Base-by-base conservation (phyloP, 2,888 invertebrate genomes). In the Eupithecia subfuscata region DNA sequence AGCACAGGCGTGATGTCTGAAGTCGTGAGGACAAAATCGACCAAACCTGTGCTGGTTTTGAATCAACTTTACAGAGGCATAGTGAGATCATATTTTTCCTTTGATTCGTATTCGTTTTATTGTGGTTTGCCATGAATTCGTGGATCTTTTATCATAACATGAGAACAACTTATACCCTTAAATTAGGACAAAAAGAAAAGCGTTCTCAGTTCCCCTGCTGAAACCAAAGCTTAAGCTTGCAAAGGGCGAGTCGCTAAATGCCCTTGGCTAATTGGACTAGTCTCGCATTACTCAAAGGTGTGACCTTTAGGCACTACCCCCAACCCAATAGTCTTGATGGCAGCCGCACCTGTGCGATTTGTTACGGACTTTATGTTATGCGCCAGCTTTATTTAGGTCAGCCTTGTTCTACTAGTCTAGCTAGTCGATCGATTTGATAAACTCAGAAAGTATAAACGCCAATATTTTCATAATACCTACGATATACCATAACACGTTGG, bases 211-310 rank as follows among this genome's bases (percentile, higher is more conserved):
- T 68, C 70, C 56, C 70, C 75, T 71, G 43, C 64, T 69, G 78
- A 76, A 80, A 81, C 75, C 75, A 79, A 79, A 81, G 74, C 69
- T 76, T 75, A 72, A 80, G 74, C 75, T 80, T 75, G 79, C 72
- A 78, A 79, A 75, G 76, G 79, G 78, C 76, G 78, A 86, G 85
- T 81, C 70, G 75, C 81, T 80, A 81, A 86, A 83, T 85, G 85
- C 79, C 80, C 80, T 71, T 78, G 78, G 83, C 80, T 88, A 89
- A 90, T 90, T 90, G 86, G 85, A 85, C 85, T 85, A 87, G 85
- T 82, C 83, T 88, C 85, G 83, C 85, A 86, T 88, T 88, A 86
- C 87, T 77, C 83, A 81, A 84, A 88, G 89, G 88, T 84, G 88
- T 86, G 91, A 88, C 90, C 87, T 89, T 88, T 88, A 82, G 81